Percentiles rank a stretch among this genome's conserved stretches.
phyloP scores from a whole-genome alignment of 2,888 invertebrate genomes.

The Philaethria dido region DNA sequence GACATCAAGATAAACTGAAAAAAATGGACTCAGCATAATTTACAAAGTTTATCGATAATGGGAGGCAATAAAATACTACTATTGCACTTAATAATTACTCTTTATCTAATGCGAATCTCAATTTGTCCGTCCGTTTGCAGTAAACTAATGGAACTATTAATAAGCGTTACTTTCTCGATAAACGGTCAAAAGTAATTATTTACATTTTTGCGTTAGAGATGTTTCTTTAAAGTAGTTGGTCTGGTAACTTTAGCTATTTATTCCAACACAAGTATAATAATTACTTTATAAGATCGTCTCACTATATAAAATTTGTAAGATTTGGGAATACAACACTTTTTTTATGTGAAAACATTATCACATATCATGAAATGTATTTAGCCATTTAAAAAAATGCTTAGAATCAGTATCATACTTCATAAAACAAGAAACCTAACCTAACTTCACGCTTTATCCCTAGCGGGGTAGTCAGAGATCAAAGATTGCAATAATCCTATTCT shows the following conservation, averaged over 20 bases:
- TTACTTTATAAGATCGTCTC: too few species aligned
- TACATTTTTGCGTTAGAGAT: neutral
- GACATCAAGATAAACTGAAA: neutral
- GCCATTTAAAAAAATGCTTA: too few species aligned
- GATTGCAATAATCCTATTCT: too few species aligned
- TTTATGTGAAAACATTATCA: too few species aligned
- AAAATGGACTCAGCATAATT: neutral
- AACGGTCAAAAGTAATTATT: neutral
- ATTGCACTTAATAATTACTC: slow-evolving; percentile 26
- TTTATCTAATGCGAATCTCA: slow-evolving; percentile 32
- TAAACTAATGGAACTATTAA: slow-evolving; percentile 24
- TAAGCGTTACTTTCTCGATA: slow-evolving; percentile 17
- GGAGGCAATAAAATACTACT: slow-evolving; percentile 13
- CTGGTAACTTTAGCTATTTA: neutral
- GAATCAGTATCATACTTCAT: too few species aligned
- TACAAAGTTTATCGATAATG: neutral
- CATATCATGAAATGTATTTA: too few species aligned
- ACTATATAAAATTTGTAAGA: too few species aligned
- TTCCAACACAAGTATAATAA: too few species aligned
- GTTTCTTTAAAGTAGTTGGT: neutral
- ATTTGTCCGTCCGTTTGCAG: slow-evolving; percentile 19
- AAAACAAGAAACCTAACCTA: too few species aligned
- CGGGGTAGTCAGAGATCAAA: too few species aligned
- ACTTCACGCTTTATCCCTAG: too few species aligned
- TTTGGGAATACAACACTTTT: too few species aligned